These are phyloP conservation scores for Heliothis peltigera DNA, from an alignment of 2,888 invertebrate species.

Conservation along the genomic window DNA sequence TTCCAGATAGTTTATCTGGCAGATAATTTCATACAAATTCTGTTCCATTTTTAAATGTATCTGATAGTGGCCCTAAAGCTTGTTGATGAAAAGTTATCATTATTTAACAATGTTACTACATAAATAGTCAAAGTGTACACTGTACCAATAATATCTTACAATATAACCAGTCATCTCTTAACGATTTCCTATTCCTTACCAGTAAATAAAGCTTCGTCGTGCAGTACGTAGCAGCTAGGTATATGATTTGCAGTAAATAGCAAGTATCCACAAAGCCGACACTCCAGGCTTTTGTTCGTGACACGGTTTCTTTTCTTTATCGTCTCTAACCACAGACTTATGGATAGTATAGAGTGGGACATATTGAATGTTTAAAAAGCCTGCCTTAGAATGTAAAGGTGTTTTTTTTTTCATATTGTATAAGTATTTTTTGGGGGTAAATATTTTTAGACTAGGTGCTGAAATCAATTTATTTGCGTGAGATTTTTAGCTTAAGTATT, in stretches of 20 bases:
- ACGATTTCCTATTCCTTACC: no score
- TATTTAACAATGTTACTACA: no score
- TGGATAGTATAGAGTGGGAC: not conserved
- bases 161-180: not conserved
- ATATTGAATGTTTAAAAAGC: not conserved
- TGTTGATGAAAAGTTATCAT: no score
- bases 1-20: no score
- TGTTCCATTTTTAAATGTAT: no score
- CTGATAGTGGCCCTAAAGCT: no score
- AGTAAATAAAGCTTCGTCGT: not conserved
- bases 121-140: no score
- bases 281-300: slow-evolving; percentile 52
- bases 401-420: not conserved
- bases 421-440: not conserved
- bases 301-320: slow-evolving; percentile 57
- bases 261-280: slow-evolving; percentile 37
- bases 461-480: not conserved
- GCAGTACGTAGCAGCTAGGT: not conserved
- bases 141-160: no score
- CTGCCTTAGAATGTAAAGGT: no score
- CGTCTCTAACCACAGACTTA: slow-evolving; percentile 35
- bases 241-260: slow-evolving; percentile 43
- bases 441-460: no score
- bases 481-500: not conserved
- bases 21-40: no score